Conservation (phyloP, 2,888 invertebrate genomes). For the Halocaridina rubra region DNA sequence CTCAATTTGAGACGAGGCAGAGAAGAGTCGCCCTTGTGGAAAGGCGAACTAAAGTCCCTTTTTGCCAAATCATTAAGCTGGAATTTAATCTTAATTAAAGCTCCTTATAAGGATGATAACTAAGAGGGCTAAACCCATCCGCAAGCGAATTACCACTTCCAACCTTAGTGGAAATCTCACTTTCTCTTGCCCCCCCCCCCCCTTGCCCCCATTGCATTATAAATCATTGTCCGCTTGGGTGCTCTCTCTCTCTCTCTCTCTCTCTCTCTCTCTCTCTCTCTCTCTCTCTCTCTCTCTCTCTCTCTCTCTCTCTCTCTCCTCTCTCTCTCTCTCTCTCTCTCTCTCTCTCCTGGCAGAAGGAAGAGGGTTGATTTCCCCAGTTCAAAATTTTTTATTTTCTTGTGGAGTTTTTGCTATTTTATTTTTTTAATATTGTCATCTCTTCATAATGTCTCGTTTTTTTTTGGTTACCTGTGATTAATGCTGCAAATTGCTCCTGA, state of each 20-base stretch:
- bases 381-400: too few species aligned
- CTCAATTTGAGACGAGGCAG: neutral
- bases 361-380: too few species aligned
- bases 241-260: neutral
- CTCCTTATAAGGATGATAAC: constrained; percentile 9
- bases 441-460: too few species aligned
- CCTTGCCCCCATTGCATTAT: neutral
- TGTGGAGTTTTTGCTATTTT: too few species aligned
- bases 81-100: constrained; percentile 36
- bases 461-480: too few species aligned
- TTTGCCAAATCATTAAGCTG: neutral
- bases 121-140: constrained; percentile 18
- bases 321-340: neutral
- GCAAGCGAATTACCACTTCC: constrained; percentile 25
- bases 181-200: neutral
- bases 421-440: too few species aligned
- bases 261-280: neutral
- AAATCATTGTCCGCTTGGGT: neutral
- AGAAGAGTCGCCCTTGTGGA: too few species aligned
- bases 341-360: too few species aligned
- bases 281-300: neutral
- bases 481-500: too few species aligned
- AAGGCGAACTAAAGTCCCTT: neutral
- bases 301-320: neutral
- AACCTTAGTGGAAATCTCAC: neutral